Evolutionary conservation across 2,888 invertebrate species (phyloP).

Genomic region (Podotricha telesiphe): DNA sequence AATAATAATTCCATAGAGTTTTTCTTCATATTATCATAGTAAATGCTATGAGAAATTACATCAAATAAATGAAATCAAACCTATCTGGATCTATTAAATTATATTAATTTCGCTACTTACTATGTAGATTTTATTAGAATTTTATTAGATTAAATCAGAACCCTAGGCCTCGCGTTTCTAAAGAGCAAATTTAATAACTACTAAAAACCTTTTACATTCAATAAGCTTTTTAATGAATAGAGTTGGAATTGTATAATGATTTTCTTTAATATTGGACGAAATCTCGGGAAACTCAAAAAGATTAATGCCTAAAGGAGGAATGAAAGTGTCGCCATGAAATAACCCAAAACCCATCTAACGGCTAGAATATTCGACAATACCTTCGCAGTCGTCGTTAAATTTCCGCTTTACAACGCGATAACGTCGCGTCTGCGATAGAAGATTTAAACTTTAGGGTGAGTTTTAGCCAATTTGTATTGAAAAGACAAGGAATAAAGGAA

Average conservation of each 20-base stretch:
- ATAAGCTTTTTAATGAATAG: conserved; percentile 15
- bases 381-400: conserved; percentile 60
- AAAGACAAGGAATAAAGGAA: conserved; percentile 13
- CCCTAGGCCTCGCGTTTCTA: neutral
- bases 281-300: conserved; percentile 28
- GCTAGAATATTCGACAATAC: conserved; percentile 49
- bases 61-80: neutral
- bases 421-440: conserved; percentile 51
- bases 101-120: conserved; percentile 3
- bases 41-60: neutral
- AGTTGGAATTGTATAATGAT: neutral
- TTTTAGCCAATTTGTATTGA: conserved; percentile 24
- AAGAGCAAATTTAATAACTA: conserved; percentile 8
- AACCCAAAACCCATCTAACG: conserved; percentile 38
- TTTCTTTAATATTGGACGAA: conserved; percentile 13
- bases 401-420: conserved; percentile 67
- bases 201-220: conserved; percentile 15
- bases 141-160: conserved; percentile 5
- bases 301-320: conserved; percentile 32
- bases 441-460: conserved; percentile 43
- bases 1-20: neutral
- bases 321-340: conserved; percentile 31
- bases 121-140: too few species aligned
- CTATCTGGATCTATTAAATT: neutral
- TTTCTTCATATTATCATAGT: neutral